Conservation (phyloP, 2,797 vertebrate genomes). For the Myotis pilosus region DNA sequence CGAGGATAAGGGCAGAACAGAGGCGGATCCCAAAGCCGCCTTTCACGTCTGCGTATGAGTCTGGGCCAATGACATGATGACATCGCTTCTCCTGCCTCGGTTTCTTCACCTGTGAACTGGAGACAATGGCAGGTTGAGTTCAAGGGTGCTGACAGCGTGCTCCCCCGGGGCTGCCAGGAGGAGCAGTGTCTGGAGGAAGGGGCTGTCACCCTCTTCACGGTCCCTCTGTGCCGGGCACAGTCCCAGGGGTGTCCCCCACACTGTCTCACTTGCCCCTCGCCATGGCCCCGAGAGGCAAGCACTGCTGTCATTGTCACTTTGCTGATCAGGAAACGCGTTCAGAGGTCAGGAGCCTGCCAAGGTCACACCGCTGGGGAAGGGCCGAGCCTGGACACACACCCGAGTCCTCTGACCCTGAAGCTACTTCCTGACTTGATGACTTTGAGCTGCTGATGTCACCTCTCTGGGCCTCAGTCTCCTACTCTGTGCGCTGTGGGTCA, state of each 20-base stretch:
- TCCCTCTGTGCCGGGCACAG: not conserved
- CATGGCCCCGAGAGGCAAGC: accelerated
- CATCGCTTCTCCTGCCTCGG: not conserved
- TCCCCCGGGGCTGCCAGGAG: accelerated
- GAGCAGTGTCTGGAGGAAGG: accelerated
- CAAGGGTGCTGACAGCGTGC: accelerated
- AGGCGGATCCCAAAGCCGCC: no score
- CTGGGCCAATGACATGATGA: not conserved
- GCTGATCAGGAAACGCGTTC: not conserved
- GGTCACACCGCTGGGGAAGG: accelerated
- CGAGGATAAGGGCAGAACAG: not conserved
- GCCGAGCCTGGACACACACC: not conserved
- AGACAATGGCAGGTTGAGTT: accelerated
- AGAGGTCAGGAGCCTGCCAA: accelerated
- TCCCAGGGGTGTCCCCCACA: accelerated
- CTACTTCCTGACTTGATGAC: not conserved
- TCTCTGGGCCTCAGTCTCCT: not conserved
- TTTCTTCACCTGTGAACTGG: not conserved
- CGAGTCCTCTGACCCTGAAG: not conserved
- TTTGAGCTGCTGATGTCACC: not conserved
- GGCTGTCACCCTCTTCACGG: accelerated
- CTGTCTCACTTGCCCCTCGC: no score
- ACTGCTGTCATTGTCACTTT: not conserved
- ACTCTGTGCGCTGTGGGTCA: not conserved
- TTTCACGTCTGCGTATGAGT: not conserved